Percentiles rank a stretch among this genome's conserved stretches.
Evolutionary conservation across 2,888 invertebrate genomes (phyloP).

Genomic region (Nowickia ferox): DNA sequence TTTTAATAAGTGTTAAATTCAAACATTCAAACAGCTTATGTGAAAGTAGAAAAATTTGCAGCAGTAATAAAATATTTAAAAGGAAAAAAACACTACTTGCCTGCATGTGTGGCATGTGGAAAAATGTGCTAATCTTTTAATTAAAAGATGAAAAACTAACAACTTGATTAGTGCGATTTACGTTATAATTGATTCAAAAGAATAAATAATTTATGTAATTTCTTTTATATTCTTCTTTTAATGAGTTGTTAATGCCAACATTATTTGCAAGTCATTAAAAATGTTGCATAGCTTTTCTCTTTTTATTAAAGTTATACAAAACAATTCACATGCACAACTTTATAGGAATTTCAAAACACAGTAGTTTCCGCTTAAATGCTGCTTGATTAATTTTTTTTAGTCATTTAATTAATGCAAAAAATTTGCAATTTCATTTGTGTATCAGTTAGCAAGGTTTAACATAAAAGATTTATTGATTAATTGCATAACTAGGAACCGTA

Average conservation of each 20-base stretch:
- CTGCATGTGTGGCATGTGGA: constrained; percentile 11
- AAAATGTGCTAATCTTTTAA: constrained; percentile 42
- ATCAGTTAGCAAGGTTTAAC: fast-evolving
- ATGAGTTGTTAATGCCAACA: background rate
- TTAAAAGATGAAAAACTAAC: constrained; percentile 39
- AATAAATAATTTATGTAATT: constrained; percentile 24
- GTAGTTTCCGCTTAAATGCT: no score
- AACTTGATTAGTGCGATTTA: constrained; percentile 31
- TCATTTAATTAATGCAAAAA: no score
- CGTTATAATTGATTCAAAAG: constrained; percentile 26
- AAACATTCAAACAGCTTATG: constrained; percentile 36
- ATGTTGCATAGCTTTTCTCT: background rate
- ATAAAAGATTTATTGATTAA: no score
- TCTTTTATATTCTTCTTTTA: background rate
- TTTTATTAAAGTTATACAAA: background rate
- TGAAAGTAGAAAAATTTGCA: background rate
- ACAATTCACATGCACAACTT: background rate
- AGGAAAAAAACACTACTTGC: constrained; percentile 3
- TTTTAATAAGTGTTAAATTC: constrained; percentile 49
- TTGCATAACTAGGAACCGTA: no score
- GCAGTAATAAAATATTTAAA: background rate
- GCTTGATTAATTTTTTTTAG: no score
- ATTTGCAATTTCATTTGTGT: no score
- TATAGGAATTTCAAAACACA: no score
- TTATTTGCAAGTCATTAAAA: constrained; percentile 1